Base-by-base conservation (phyloP, 2,888 invertebrate species). In the Watsonalla cultraria region DNA sequence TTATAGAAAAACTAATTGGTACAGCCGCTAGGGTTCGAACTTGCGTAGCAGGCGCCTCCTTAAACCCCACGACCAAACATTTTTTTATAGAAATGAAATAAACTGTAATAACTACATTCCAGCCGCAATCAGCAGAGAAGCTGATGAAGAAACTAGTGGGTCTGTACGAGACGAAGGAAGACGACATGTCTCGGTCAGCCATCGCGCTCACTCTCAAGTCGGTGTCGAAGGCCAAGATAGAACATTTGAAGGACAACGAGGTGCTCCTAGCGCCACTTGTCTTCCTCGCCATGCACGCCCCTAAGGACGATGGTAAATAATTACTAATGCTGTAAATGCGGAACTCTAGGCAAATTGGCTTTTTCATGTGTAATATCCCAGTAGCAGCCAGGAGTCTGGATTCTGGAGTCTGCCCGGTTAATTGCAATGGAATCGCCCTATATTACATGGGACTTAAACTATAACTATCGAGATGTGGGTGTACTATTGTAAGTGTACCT, bases 231-330 rank as follows among this genome's bases (percentile, higher is more conserved):
- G 94, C 97, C 53, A 95, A 96, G 83, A 95, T 95, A 62, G 97
- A 97, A 60, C 92, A 96, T 53, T 84, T 98, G 46, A 96, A 95
- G 73, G 93, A 95, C 70, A 95, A 96, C 74, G 94, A 95, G 37
- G 92, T 92, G 7, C 83, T 94, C 34, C 91, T 96, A 8, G 92
- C 98, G 65, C 97, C 98, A 0, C 89, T 97, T 54, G 94, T 96
- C 24, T 98, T 97, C 80, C 93, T 97, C 62, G 98, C 97, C 9
- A 98, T 97, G 96, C 98, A 98, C 72, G 95, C 94, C 14, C 94
- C 95, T 68, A 94, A 94, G 72, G 93, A 92, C 13, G 93, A 93
- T 24, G 93, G 92, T 91, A 61, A 67, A 66, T 46, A 35, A n/a
- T 15, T 9, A 0, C 35, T 11, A 48, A 9, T 48, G 24, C 5